Conservation (phyloP, 2,113 vertebrate species). For the Chloropsis hardwickii region DNA sequence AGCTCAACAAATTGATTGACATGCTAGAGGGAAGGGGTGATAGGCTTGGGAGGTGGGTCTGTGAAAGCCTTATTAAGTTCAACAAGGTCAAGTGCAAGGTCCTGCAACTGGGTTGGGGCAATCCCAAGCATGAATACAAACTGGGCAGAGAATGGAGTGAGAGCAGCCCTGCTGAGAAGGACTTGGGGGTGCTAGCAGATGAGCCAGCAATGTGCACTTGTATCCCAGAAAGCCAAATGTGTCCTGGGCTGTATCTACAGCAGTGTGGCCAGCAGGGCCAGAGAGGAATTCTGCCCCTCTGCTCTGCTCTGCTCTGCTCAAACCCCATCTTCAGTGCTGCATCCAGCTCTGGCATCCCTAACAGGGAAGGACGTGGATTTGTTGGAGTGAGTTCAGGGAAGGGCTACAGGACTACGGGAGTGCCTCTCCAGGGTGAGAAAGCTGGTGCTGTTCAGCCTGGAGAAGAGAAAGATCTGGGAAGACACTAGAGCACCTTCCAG, state of each 20-base stretch:
- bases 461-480: background rate
- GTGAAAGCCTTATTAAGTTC: background rate
- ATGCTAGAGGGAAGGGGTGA: background rate
- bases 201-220: fast-evolving
- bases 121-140: background rate
- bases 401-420: background rate
- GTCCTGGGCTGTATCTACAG: background rate
- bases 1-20: background rate
- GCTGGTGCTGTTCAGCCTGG: background rate
- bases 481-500: background rate
- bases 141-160: background rate
- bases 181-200: background rate
- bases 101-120: background rate
- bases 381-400: background rate
- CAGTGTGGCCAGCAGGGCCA: fast-evolving
- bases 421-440: background rate
- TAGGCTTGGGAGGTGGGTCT: background rate
- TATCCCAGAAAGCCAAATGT: fast-evolving
- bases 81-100: background rate
- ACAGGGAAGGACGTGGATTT: fast-evolving
- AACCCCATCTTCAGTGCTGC: background rate
- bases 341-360: background rate
- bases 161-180: background rate
- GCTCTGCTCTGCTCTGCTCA: background rate
- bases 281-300: background rate